Evolutionary conservation across 2,888 invertebrate genomes (phyloP).

Genomic region (Sthenelais limicola): DNA sequence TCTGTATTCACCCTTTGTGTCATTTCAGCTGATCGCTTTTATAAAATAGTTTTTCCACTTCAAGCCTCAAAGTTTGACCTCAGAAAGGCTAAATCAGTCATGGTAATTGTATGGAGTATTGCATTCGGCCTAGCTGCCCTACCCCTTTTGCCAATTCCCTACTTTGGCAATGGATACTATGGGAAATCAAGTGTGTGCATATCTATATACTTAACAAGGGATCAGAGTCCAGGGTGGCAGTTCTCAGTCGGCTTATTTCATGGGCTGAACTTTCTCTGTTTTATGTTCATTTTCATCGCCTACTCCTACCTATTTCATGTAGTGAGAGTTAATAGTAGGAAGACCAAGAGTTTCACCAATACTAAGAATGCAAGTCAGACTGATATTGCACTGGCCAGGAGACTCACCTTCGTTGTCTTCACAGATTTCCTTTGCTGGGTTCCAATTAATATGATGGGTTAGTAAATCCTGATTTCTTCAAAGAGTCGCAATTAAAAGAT

Average conservation of each 20-base stretch:
- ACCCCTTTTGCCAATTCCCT: conserved; percentile 61
- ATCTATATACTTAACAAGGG: conserved; percentile 31
- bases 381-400: conserved; percentile 21
- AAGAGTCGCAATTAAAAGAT: background rate
- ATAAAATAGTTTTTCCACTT: conserved; percentile 31
- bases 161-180: conserved; percentile 55
- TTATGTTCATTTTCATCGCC: conserved; percentile 31
- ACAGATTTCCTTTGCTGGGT: conserved; percentile 33
- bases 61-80: conserved; percentile 48
- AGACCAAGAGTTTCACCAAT: conserved; percentile 24
- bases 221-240: conserved; percentile 19
- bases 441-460: conserved; percentile 33
- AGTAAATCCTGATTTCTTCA: background rate
- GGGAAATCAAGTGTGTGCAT: conserved; percentile 28
- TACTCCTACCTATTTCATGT: conserved; percentile 33
- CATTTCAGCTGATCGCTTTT: conserved; percentile 30
- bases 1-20: conserved; percentile 28
- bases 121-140: conserved; percentile 58
- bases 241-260: conserved; percentile 30
- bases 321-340: background rate
- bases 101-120: conserved; percentile 58
- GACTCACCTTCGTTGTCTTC: conserved; percentile 23
- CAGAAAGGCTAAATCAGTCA: conserved; percentile 55
- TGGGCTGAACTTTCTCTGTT: conserved; percentile 15
- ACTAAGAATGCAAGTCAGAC: conserved; percentile 13